Conservation (phyloP, 2,888 invertebrate species). For the Microctonus hyperodae region DNA sequence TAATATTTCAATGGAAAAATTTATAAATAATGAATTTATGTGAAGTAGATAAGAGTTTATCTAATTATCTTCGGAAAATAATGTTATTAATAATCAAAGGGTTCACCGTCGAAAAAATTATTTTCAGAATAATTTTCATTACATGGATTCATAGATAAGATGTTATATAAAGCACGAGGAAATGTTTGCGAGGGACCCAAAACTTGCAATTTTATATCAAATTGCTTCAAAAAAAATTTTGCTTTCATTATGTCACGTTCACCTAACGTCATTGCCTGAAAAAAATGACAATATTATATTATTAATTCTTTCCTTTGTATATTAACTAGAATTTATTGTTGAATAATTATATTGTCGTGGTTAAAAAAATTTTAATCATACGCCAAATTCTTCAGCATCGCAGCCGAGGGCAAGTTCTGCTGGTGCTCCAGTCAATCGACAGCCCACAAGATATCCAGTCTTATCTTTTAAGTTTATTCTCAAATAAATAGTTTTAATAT, state of each 20-base stretch:
- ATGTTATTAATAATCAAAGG: background rate
- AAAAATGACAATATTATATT: slow-evolving; percentile 13
- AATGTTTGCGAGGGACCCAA: slow-evolving; percentile 52
- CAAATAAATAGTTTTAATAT: slow-evolving; percentile 48
- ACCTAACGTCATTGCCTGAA: slow-evolving; percentile 48
- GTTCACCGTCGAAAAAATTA: background rate
- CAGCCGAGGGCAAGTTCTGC: slow-evolving; percentile 54
- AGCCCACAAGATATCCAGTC: slow-evolving; percentile 60
- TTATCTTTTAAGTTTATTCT: slow-evolving; percentile 57
- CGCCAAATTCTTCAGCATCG: slow-evolving; percentile 50
- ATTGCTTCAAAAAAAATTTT: slow-evolving; percentile 48
- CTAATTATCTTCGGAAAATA: background rate
- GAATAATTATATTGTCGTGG: background rate
- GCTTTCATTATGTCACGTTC: slow-evolving; percentile 51
- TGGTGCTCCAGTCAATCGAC: slow-evolving; percentile 50
- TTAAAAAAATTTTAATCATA: no score
- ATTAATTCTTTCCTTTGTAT: slow-evolving; percentile 1
- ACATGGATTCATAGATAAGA: slow-evolving; percentile 48
- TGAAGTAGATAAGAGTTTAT: background rate
- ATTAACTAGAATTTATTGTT: background rate
- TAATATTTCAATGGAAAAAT: no score
- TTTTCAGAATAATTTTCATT: slow-evolving; percentile 33
- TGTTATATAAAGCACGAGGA: slow-evolving; percentile 53
- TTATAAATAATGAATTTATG: background rate
- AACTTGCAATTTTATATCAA: slow-evolving; percentile 55